Percentiles rank a stretch among this genome's conserved stretches.
Evolutionary conservation across 1,140 invertebrate genomes (phyloP).

Genomic region (Drosophila busckii): DNA sequence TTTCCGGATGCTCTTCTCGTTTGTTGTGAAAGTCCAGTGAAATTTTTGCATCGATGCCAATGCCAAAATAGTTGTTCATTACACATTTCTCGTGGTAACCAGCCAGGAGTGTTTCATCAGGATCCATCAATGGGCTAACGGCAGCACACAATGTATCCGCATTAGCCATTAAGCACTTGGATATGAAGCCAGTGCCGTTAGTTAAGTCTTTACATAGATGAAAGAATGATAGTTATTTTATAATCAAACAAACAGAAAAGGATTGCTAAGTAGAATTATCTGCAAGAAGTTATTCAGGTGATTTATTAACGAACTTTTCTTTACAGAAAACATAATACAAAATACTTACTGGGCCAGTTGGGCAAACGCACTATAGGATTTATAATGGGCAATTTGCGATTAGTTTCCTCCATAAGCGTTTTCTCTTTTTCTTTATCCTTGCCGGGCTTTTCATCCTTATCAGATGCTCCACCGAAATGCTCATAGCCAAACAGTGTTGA

Average conservation of each 20-base stretch:
- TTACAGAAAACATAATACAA: background rate
- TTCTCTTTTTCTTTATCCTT: slow-evolving; percentile 78
- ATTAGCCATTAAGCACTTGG: slow-evolving; percentile 95
- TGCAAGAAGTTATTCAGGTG: no score
- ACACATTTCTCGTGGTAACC: slow-evolving; percentile 96
- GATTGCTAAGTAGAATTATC: background rate
- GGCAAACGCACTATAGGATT: slow-evolving; percentile 92
- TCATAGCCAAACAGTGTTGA: slow-evolving; percentile 72
- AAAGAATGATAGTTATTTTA: no score
- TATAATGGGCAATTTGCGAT: slow-evolving; percentile 91
- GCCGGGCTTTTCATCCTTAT: slow-evolving; percentile 43
- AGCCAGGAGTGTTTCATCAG: slow-evolving; percentile 92
- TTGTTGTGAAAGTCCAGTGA: slow-evolving; percentile 98
- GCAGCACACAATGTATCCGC: slow-evolving; percentile 97
- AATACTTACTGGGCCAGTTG: slow-evolving; percentile 90
- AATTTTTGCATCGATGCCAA: slow-evolving; percentile 99
- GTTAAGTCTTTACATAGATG: no score
- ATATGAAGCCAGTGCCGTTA: slow-evolving; percentile 88
- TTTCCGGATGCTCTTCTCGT: slow-evolving; percentile 98
- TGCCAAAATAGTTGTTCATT: slow-evolving; percentile 99
- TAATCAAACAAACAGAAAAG: slow-evolving; percentile 14
- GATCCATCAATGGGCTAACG: slow-evolving; percentile 94
- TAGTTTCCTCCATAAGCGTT: slow-evolving; percentile 79
- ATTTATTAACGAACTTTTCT: no score
- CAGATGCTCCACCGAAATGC: slow-evolving; percentile 36